Base-by-base conservation (phyloP, 2,113 vertebrate species). In the Dryoscopus gambensis region DNA sequence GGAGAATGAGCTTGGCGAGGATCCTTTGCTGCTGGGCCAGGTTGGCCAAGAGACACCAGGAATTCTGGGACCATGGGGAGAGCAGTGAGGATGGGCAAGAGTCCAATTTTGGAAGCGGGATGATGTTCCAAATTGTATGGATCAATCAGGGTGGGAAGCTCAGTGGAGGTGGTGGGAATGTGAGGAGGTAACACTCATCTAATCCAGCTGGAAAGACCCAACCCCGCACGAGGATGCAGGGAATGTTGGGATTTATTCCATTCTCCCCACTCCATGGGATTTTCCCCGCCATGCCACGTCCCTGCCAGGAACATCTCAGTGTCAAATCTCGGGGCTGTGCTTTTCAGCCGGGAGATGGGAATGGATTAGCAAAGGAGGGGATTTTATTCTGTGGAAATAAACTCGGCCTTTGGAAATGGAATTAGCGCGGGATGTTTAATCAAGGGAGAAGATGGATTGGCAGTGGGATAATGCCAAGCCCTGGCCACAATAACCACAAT, bases 361-460 rank as follows among this genome's bases (percentile, higher is more conserved):
- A 95, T 87, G 94, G 97, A 97, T 98, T 98, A 98, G 97, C 4
- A 71, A 98, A 96, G 84, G 94, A 97, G 95, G 94, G 98, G 98
- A 98, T 98, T 98, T 98, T 97, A 98, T 98, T 98, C 97, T 94
- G 84, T 8, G 22, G 95, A 96, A 97, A 96, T 94, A 90, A 92
- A 96, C 84, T 56, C 4, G 3, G 63, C n/a, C 60, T 94, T 88
- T 87, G 60, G 90, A 93, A 95, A 92, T 75, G 65, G 94, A 97
- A 97, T 97, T 93, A 97, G 75, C 3, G 13, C 0, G 8, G 80
- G 77, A 95, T 93, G 95, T 86, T 98, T 97, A 97, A 97, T 97
- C 96, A 95, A 86, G 93, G 80, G 56, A 89, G 74, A 89, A 94
- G 98, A 98, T 97, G 97, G 98, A 99, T 97, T 96, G 98, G 83